Percentiles rank a stretch among this genome's conserved stretches.
These are phyloP conservation scores for Lordiphosa mommai DNA, from an alignment of 1,140 invertebrate species.

Conservation along the genomic window DNA sequence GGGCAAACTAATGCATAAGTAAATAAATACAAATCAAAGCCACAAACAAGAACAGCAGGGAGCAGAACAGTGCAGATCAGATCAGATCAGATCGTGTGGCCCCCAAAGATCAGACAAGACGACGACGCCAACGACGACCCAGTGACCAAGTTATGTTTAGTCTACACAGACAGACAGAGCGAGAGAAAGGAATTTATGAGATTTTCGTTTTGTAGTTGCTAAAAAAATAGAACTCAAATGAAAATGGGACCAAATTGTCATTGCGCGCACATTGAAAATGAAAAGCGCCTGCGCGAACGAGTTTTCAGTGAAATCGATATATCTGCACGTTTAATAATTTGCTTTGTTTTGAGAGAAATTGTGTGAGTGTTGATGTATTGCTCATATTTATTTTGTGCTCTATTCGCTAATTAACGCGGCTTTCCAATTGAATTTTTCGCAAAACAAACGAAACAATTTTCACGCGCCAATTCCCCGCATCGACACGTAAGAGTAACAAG, in stretches of 20 bases:
- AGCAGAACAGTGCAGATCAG: conserved; percentile 1
- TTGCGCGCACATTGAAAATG: conserved; percentile 55
- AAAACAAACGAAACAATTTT: conserved; percentile 73
- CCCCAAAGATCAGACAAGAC: conserved; percentile 56
- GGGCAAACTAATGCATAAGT: conserved; percentile 56
- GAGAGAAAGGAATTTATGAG: conserved; percentile 12
- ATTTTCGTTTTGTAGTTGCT: conserved; percentile 9
- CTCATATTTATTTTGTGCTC: conserved; percentile 28
- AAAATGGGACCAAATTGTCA: conserved; percentile 39
- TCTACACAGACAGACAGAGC: conserved; percentile 9
- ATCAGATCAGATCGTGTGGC: conserved; percentile 41
- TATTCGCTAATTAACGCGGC: conserved; percentile 65
- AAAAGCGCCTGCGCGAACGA: conserved; percentile 46
- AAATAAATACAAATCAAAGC: conserved; percentile 39
- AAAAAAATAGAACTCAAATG: conserved; percentile 1
- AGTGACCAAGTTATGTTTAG: conserved; percentile 64
- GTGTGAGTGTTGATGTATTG: conserved; percentile 19
- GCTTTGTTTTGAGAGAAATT: conserved; percentile 55
- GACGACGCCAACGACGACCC: conserved; percentile 57
- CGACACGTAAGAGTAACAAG: conserved; percentile 46
- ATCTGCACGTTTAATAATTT: conserved; percentile 48
- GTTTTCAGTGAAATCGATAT: conserved; percentile 67
- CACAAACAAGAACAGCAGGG: conserved; percentile 24
- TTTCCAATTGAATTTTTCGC: conserved; percentile 59
- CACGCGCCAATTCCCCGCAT: conserved; percentile 73